Percentiles rank a stretch among this genome's conserved stretches.
phyloP scores from a whole-genome alignment of 2,113 vertebrate species.

The Melozone crissalis region DNA sequence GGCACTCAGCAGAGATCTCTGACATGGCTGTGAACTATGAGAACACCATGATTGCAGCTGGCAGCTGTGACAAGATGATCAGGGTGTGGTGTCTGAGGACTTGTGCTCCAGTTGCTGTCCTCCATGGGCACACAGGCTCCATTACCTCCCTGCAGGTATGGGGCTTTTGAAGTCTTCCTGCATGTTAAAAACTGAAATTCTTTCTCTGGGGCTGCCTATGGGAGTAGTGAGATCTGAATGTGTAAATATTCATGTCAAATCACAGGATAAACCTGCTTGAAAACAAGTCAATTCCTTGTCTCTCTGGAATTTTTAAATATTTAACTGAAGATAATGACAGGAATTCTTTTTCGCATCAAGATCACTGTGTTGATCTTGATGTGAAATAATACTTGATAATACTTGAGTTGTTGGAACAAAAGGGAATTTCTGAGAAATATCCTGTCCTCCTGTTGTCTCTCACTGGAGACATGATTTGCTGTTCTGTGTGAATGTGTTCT shows the following conservation, averaged over 20 bases:
- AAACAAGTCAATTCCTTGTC: background rate
- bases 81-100: slow-evolving; percentile 97
- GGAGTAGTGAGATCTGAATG: background rate
- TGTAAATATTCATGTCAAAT: background rate
- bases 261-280: background rate
- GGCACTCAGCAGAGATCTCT: slow-evolving; percentile 96
- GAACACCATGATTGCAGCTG: slow-evolving; percentile 95
- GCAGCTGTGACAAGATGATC: slow-evolving; percentile 97
- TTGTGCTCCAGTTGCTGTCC: slow-evolving; percentile 93
- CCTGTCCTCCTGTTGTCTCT: background rate
- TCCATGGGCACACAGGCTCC: slow-evolving; percentile 94
- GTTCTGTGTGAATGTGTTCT: background rate
- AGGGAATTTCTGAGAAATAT: background rate
- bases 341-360: background rate
- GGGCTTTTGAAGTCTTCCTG: background rate
- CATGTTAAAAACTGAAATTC: background rate
- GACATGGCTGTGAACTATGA: slow-evolving; percentile 97
- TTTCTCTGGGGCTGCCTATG: background rate
- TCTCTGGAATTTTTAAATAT: background rate
- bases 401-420: background rate
- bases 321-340: background rate
- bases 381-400: background rate
- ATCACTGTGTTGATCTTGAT: background rate
- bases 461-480: background rate
- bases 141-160: slow-evolving; percentile 96